These are phyloP conservation scores for Xestia rhomboidea DNA, from an alignment of 2,888 invertebrate species.

Conservation along the genomic window DNA sequence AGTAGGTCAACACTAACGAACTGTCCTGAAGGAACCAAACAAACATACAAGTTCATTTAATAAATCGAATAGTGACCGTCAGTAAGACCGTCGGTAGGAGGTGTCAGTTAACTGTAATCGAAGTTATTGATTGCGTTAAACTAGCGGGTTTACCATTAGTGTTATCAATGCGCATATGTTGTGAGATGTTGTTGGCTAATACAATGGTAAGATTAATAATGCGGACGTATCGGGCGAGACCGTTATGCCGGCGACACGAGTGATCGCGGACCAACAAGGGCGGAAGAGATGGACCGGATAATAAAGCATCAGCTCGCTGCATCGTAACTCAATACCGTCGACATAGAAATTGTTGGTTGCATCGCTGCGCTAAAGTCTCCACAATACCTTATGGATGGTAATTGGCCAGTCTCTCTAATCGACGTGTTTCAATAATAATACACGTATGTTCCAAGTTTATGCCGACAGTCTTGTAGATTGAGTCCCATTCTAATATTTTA, in stretches of 20 bases:
- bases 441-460: slow-evolving; percentile 68
- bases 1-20: slow-evolving; percentile 52
- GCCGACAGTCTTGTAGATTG: slow-evolving; percentile 68
- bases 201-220: slow-evolving; percentile 90
- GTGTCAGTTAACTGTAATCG: slow-evolving; percentile 82
- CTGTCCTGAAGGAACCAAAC: slow-evolving; percentile 18
- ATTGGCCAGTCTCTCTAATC: slow-evolving; percentile 82
- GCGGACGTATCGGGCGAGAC: slow-evolving; percentile 83
- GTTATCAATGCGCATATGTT: slow-evolving; percentile 87
- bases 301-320: slow-evolving; percentile 87
- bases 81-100: slow-evolving; percentile 70
- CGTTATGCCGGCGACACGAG: slow-evolving; percentile 87
- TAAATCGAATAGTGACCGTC: slow-evolving; percentile 53
- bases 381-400: slow-evolving; percentile 82
- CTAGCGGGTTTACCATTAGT: slow-evolving; percentile 84
- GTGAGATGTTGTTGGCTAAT: slow-evolving; percentile 85
- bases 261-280: slow-evolving; percentile 87
- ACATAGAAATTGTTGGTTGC: slow-evolving; percentile 88
- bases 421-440: slow-evolving; percentile 81
- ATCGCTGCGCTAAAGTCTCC: slow-evolving; percentile 77
- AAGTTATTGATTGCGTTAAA: slow-evolving; percentile 85
- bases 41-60: slow-evolving; percentile 1
- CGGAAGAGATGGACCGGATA: slow-evolving; percentile 89
- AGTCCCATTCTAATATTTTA: slow-evolving; percentile 63
- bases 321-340: slow-evolving; percentile 87